phyloP scores from a whole-genome alignment of 2,888 invertebrate genomes.

The Bhutanitis thaidina region DNA sequence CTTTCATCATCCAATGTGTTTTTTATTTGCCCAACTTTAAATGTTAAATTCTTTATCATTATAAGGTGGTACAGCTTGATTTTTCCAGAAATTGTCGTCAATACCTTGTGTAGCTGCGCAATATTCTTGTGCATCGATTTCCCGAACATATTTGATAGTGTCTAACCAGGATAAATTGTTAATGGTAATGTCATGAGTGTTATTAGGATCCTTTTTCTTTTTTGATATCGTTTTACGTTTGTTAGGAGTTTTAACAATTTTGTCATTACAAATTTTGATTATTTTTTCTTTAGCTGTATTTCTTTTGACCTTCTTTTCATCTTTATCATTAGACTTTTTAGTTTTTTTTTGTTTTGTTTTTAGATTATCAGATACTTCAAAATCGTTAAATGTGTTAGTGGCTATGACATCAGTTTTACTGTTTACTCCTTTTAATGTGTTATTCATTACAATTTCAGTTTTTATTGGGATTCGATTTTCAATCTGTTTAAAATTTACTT shows the following conservation, averaged over 20 bases:
- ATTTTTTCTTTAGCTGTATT: not conserved
- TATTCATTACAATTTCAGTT: not conserved
- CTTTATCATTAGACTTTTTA: not conserved
- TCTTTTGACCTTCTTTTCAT: not conserved
- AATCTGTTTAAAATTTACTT: not conserved
- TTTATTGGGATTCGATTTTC: not conserved
- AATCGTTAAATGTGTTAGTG: not conserved
- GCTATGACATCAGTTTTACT: not conserved
- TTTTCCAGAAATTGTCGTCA: not conserved
- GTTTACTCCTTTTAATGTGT: not conserved
- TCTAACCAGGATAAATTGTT: conserved; percentile 15
- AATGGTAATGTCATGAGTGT: too few species aligned
- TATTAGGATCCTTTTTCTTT: too few species aligned
- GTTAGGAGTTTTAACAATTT: not conserved
- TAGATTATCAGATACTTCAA: not conserved
- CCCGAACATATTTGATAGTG: conserved; percentile 10
- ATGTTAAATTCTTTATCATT: not conserved
- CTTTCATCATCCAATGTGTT: not conserved
- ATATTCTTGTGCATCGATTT: conserved; percentile 10
- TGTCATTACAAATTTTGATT: not conserved
- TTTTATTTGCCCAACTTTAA: not conserved
- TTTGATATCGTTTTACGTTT: not conserved
- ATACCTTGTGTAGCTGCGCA: not conserved
- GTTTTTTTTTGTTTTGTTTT: not conserved
- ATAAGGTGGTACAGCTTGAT: not conserved